A percentile compares a stretch with the other conserved stretches of the same genome.
Conservation (phyloP, 2,888 invertebrate species). For the Scelioninae gen. 1 region DNA sequence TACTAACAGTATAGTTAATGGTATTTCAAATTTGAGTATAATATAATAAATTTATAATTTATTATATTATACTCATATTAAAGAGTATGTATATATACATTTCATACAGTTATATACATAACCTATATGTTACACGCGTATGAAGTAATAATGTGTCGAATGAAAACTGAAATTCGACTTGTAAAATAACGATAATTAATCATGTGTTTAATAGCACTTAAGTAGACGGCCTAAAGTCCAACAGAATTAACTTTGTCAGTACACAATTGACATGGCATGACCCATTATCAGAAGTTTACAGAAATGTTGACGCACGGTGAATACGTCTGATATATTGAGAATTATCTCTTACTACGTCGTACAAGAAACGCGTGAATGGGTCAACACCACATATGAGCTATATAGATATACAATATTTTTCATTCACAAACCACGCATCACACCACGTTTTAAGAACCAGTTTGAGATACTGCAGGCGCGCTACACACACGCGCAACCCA, state of each 20-base stretch:
- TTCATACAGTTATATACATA: no score
- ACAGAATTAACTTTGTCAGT: constrained; percentile 51
- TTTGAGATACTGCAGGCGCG: constrained; percentile 51
- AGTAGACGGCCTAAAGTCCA: constrained; percentile 50
- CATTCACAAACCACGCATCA: constrained; percentile 70
- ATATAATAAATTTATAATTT: no score
- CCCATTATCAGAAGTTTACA: constrained; percentile 63
- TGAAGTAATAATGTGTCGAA: not conserved
- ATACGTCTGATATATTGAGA: constrained; percentile 44
- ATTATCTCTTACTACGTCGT: constrained; percentile 70
- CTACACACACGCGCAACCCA: constrained; percentile 13
- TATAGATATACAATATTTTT: constrained; percentile 69
- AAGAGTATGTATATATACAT: no score
- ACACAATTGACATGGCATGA: constrained; percentile 66
- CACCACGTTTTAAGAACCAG: constrained; percentile 67
- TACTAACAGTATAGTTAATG: no score
- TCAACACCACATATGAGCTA: constrained; percentile 70
- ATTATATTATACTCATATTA: no score
- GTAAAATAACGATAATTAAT: not conserved
- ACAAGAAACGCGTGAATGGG: constrained; percentile 71
- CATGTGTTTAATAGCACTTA: not conserved
- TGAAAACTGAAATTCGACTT: not conserved
- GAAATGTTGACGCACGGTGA: constrained; percentile 67
- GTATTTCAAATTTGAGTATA: no score
- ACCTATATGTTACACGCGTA: no score